Base-by-base conservation (phyloP, 2,113 vertebrate genomes). In the Suricata suricatta region DNA sequence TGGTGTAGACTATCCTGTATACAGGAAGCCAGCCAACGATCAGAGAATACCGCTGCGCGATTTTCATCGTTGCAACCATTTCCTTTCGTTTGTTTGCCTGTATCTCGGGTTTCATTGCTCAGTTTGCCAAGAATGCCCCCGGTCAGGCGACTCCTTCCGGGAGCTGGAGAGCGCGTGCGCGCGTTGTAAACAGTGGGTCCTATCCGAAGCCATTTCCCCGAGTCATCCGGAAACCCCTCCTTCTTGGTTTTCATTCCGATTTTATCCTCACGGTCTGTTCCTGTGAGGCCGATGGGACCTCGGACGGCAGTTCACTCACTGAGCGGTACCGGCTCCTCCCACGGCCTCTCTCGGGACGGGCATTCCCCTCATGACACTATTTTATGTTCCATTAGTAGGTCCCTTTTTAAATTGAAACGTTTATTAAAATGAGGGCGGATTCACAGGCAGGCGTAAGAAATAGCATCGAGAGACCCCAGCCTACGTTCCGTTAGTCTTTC, bases 341-440 rank as follows among this genome's bases (percentile, higher is more conserved):
- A 5, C 14, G 4, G 35, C 35, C 69, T 74, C 25, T 41, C 21
- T 6, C 1, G 35, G 7, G 5, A 57, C 41, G 14, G 27, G 17
- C 27, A 9, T 21, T 15, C 11, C 27, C 52, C 15, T 13, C 0
- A 13, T 3, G 27, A 41, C 2, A 8, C 35, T 21, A 12, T 21
- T 57, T 35, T 29, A 35, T 15, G 19, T 23, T 72, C 38, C 14
- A 1, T 31, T 57, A 57, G 16, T 19, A 14, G 19, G 16, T 33
- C 27, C 57, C 21, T 66, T 82, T 44, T 74, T 41, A 41, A 2
- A 15, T 21, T 23, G 50, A 15, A 23, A 74, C 33, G 33, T 57
- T 60, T 88, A 72, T 4, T 33, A 69, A 15, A 35, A 57, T 8
- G 11, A 19, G 50, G 44, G 27, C 2, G 15, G 54, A 17, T 41